Evolutionary conservation across 2,113 vertebrate species (phyloP).

Genomic region (Acrocephalus kingi): DNA sequence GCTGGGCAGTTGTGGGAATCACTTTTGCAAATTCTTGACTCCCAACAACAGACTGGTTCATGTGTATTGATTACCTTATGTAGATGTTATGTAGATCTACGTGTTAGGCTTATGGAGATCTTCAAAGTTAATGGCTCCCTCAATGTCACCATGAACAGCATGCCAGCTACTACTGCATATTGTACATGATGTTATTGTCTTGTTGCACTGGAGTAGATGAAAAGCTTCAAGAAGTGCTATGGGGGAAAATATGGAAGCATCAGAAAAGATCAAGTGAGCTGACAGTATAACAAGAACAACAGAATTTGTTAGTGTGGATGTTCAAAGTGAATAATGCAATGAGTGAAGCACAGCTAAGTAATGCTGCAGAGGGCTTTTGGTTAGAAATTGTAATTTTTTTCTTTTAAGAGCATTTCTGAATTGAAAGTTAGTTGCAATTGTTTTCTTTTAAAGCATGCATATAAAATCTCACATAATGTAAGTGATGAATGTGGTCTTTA

Average conservation of each 20-base stretch:
- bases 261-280: not conserved
- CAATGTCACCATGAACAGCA: rapidly evolving
- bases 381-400: not conserved
- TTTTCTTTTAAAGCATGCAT: not conserved
- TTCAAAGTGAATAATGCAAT: not conserved
- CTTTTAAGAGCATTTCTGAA: not conserved
- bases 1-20: not conserved
- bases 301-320: not conserved
- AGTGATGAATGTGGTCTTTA: not conserved
- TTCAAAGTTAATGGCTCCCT: not conserved
- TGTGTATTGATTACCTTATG: not conserved
- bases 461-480: not conserved
- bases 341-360: not conserved
- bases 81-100: not conserved
- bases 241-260: not conserved
- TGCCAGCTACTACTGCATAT: not conserved
- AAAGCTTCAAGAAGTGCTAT: not conserved
- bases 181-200: not conserved
- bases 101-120: not conserved
- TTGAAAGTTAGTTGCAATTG: not conserved
- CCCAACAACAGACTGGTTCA: not conserved
- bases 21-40: not conserved
- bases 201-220: not conserved
- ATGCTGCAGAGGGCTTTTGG: not conserved
- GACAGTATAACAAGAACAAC: not conserved